Percentiles rank a stretch among this genome's conserved stretches.
These are phyloP conservation scores for Drosophila tropicalis DNA, from an alignment of 1,140 invertebrate genomes.

Conservation along the genomic window DNA sequence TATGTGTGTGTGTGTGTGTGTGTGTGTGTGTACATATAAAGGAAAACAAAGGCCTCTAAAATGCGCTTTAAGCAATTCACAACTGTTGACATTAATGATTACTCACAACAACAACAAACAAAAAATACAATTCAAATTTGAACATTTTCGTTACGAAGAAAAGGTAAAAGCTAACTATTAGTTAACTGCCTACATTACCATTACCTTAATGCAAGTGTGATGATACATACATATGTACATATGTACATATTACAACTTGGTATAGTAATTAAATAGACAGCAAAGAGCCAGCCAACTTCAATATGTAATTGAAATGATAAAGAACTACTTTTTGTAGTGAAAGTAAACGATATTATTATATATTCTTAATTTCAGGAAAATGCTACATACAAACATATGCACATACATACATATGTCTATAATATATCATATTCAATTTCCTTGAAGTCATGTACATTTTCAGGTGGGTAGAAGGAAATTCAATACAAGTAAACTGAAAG, in stretches of 20 bases:
- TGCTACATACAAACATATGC: too few relatives aligned
- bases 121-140: constrained; percentile 30
- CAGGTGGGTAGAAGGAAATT: background rate
- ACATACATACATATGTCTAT: too few relatives aligned
- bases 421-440: background rate
- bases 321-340: too few relatives aligned
- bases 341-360: too few relatives aligned
- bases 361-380: too few relatives aligned
- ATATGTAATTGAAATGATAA: too few relatives aligned
- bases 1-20: background rate
- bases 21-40: background rate
- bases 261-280: too few relatives aligned
- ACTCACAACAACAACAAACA: constrained; percentile 23
- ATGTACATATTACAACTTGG: background rate
- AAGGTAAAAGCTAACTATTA: too few relatives aligned
- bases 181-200: background rate
- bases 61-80: constrained; percentile 33
- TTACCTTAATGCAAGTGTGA: constrained; percentile 4
- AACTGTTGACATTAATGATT: constrained; percentile 19
- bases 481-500: background rate
- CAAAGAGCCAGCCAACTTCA: too few relatives aligned
- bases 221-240: background rate
- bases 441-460: background rate
- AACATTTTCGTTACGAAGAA: background rate
- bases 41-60: constrained; percentile 36